Percentiles rank a stretch among this genome's conserved stretches.
Evolutionary conservation across 2,113 vertebrate species (phyloP).

Genomic region (Cettia cetti): DNA sequence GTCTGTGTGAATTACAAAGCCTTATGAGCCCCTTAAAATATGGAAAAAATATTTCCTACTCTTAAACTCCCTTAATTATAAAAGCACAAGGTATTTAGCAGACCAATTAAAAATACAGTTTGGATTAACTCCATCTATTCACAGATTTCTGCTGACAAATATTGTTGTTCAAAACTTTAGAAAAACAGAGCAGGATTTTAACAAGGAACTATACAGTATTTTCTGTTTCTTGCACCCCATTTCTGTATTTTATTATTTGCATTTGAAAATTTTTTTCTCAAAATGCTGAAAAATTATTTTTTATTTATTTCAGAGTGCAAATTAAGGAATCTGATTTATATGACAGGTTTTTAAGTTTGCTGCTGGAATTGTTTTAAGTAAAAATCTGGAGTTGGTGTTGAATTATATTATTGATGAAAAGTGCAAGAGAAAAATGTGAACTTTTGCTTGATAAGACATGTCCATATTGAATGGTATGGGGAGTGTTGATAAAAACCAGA

Average conservation of each 20-base stretch:
- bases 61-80: background rate
- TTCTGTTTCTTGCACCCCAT: background rate
- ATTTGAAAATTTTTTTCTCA: background rate
- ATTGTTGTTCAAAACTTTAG: background rate
- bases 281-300: background rate
- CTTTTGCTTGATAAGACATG: background rate
- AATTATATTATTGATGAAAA: background rate
- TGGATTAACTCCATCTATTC: background rate
- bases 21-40: background rate
- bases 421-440: background rate
- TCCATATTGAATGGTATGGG: background rate
- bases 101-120: background rate
- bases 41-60: background rate
- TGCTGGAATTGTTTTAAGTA: background rate
- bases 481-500: background rate
- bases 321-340: background rate
- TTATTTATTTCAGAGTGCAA: background rate
- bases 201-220: background rate
- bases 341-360: background rate
- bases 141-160: background rate
- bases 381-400: background rate
- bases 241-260: background rate
- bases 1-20: background rate
- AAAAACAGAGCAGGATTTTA: background rate
- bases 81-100: background rate